Evolutionary conservation across 2,113 vertebrate species (phyloP), one percentile per base, ranked within the genome.

Genomic region (Xerus inauris): DNA sequence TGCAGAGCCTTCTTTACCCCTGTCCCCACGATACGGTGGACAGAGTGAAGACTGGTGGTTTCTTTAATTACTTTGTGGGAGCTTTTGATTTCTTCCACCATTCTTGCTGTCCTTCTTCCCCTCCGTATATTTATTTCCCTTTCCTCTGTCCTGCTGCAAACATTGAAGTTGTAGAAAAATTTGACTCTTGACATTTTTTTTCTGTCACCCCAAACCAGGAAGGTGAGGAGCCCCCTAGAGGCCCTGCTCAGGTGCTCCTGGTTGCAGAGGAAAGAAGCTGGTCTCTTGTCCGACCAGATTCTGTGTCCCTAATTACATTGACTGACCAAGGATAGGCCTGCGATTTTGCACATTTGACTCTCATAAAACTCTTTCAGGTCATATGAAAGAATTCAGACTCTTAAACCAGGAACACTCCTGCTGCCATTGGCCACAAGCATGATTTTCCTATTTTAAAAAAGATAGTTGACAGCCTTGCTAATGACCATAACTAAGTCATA

Each of bases 1-100:
- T 19, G 5, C 7, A 28, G 42, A 17, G 54, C 13, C n/a, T 22
- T 5, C 0, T 5, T 3, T 0, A 30, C 10, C 30, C 35, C 49
- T 8, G 6, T 47, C 72, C 47, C 67, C 42, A 80, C 79, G 45
- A n/a, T 47, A 5, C 32, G 45, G 49, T 19, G 17, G 28, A 19
- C 42, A 95, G 69, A 59, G 28, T 17, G 24, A 30, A 65, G 47
- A 35, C 1, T 24, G 49, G 49, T 42, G n/a, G 5, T 54, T 77
- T 87, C 9, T 86, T 38, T 75, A 30, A 35, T 17, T 67, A 38
- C 47, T 45, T 47, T 54, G 6, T 14, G 28, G 83, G 32, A 72
- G 13, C 40, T 64, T 80, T 38, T 4, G 6, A 5, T 94, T 69
- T 62, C 64, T 95, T 73, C 69, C 75, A 42, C 69, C 30, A 5